Percentiles rank a stretch among this genome's conserved stretches.
Conservation (phyloP, 2,113 vertebrate genomes). For the Bubo blakistoni region DNA sequence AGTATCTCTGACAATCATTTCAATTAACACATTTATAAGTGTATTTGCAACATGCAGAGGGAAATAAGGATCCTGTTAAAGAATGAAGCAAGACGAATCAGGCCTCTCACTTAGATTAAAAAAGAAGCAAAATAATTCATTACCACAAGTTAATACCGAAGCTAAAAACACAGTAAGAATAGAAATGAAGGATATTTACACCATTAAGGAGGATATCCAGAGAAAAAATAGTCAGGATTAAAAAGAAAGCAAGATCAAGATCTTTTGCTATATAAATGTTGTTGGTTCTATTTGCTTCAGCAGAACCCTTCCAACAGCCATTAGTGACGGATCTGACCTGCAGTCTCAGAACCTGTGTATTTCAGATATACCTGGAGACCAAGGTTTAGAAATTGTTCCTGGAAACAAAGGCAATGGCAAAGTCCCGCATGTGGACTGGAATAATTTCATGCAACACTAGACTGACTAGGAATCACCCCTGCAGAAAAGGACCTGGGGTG, state of each 20-base stretch:
- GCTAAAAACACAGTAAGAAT: not conserved
- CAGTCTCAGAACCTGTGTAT: not conserved
- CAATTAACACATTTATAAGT: conserved; percentile 55
- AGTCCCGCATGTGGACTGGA: not conserved
- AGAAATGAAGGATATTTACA: not conserved
- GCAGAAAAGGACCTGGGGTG: not conserved
- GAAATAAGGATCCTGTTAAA: conserved; percentile 36
- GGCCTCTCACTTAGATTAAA: not conserved
- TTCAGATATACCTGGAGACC: not conserved
- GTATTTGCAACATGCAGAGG: conserved; percentile 18
- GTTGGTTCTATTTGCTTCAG: not conserved
- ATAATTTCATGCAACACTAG: not conserved
- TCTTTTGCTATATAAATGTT: not conserved
- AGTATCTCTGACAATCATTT: conserved; percentile 37
- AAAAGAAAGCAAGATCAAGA: not conserved
- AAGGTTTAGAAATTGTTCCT: not conserved
- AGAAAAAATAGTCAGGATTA: not conserved
- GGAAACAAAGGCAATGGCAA: not conserved
- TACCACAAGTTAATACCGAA: not conserved
- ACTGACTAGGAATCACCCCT: not conserved
- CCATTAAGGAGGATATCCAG: not conserved
- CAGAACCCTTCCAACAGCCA: not conserved
- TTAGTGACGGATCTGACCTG: not conserved
- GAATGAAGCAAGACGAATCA: conserved; percentile 3
- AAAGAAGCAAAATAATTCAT: conserved; percentile 10